Base-by-base conservation (phyloP, 2,888 invertebrate genomes). In the Tridacna gigas region DNA sequence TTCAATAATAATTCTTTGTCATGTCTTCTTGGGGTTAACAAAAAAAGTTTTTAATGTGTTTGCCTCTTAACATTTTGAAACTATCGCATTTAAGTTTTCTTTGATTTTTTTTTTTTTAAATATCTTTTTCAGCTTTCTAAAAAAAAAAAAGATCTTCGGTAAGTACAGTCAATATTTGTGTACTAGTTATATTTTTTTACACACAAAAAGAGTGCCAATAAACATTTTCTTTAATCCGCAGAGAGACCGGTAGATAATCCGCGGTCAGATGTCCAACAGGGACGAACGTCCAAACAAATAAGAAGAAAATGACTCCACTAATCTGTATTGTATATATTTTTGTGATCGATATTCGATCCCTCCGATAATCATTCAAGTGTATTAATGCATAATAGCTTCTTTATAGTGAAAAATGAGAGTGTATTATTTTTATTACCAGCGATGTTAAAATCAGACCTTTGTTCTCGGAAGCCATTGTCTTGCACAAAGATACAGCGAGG, bases 261-360 rank as follows among this genome's bases (percentile, higher is more conserved):
- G 73, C 60, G 73, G 73, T 74, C 74, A 74, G 22, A 37, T 74
- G 74, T 74, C 74, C 74, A 61, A 56, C 51, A 48, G 18, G 47
- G 18, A 25, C 51, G 22, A 84, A 76, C 81, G 75, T 71, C 47
- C 78, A 79, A 37, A 77, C 81, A 84, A 78, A 77, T 71, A 81
- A 75, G 81, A 81, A 75, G 81, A 81, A 84, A 84, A 78, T 84
- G 84, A 84, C 84, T 84, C 69, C 48, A 15, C 65, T 84, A 84
- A 84, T 84, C 84, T 81, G 79, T 51, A 81, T 84, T 78, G 80
- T 76, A 71, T 78, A 81, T 76, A 76, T 79, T 79, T 83, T 80
- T 47, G 74, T 28, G 77, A 77, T 77, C 77, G 84, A 66, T 78
- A 84, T 81, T 81, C 84, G 84, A 84, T 78, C 79, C 77, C 76